phyloP scores from a whole-genome alignment of 2,888 invertebrate species.

The Trypoxylon attenuatum region DNA sequence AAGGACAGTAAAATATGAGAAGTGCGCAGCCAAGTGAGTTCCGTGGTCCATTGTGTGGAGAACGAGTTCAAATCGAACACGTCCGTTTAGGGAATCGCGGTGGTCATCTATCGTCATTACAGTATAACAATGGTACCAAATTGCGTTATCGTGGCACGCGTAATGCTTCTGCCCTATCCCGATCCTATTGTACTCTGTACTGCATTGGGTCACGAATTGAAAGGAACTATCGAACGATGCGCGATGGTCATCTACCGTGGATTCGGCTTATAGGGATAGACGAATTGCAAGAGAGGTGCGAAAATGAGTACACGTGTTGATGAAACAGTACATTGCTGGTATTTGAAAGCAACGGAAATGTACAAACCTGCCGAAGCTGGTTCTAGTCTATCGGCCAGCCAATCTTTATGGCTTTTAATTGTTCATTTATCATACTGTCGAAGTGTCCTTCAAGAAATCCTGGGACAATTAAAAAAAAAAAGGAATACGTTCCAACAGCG shows the following conservation, averaged over 20 bases:
- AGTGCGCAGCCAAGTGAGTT: not conserved
- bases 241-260: constrained; percentile 14
- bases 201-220: constrained; percentile 21
- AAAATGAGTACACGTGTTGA: not conserved
- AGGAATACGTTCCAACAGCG: too few relatives aligned
- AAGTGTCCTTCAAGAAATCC: too few relatives aligned
- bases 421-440: too few relatives aligned
- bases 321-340: too few relatives aligned
- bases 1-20: not conserved
- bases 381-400: too few relatives aligned
- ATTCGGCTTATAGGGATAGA: constrained; percentile 1
- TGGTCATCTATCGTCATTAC: constrained; percentile 21
- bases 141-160: constrained; percentile 33
- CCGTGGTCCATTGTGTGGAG: not conserved
- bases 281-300: not conserved
- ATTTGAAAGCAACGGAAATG: too few relatives aligned
- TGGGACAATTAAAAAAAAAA: too few relatives aligned
- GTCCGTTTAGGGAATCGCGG: constrained; percentile 28
- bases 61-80: constrained; percentile 14
- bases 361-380: too few relatives aligned
- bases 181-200: constrained; percentile 38
- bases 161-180: constrained; percentile 29
- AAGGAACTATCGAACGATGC: constrained; percentile 13
- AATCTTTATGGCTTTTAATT: too few relatives aligned
- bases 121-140: constrained; percentile 32